Conservation (phyloP, 1,140 invertebrate genomes). For the Orius insidiosus region DNA sequence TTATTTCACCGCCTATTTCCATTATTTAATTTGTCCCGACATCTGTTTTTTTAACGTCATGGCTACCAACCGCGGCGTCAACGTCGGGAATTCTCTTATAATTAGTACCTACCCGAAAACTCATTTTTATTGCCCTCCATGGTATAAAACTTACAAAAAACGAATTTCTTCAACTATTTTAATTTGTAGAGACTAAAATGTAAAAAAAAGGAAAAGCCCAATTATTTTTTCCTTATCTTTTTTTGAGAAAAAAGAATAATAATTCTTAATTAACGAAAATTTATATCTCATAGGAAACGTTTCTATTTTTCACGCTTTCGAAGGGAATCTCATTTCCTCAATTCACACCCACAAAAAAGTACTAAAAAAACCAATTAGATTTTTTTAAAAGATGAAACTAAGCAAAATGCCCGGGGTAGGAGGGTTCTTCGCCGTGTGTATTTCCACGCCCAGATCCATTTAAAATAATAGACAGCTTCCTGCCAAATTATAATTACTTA, state of each 20-base stretch:
- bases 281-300: neutral
- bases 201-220: too few species aligned
- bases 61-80: neutral
- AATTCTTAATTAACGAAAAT: conserved; percentile 1
- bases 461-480: conserved; percentile 8
- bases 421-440: conserved; percentile 7
- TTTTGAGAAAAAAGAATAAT: neutral
- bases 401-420: conserved; percentile 4
- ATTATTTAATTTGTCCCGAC: conserved; percentile 9
- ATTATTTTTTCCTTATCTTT: neutral
- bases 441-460: conserved; percentile 6
- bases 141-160: too few species aligned
- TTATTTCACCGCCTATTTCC: neutral
- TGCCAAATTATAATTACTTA: conserved; percentile 10
- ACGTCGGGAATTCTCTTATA: neutral
- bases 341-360: neutral
- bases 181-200: too few species aligned
- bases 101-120: too few species aligned
- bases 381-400: neutral
- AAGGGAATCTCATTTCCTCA: neutral
- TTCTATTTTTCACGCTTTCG: neutral
- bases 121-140: neutral
- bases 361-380: neutral
- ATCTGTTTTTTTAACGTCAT: conserved; percentile 2
- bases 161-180: too few species aligned